These are phyloP conservation scores for Athalia rosae DNA, from an alignment of 2,888 invertebrate species.

Conservation along the genomic window DNA sequence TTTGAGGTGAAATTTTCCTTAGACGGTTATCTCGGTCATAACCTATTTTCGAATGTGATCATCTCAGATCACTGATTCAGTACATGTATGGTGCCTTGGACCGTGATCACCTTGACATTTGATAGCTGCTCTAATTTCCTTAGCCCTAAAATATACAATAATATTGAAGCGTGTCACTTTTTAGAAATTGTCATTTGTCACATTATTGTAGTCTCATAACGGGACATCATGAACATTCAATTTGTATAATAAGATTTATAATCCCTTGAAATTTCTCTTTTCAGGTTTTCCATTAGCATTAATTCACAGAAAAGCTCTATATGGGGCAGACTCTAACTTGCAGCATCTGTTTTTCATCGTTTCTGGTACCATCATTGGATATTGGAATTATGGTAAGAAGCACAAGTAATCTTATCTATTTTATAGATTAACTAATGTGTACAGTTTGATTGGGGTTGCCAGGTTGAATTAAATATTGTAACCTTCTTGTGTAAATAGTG, in stretches of 20 bases:
- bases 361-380: conserved; percentile 84
- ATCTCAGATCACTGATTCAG: not conserved
- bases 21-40: conserved; percentile 34
- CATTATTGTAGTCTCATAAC: not conserved
- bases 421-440: too few relatives aligned
- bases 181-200: not conserved
- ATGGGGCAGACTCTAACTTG: conserved; percentile 75
- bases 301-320: conserved; percentile 78
- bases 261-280: conserved; percentile 58
- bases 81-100: not conserved
- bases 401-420: not conserved
- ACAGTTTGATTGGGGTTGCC: not conserved
- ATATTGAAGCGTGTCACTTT: not conserved
- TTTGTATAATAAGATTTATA: not conserved
- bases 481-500: not conserved
- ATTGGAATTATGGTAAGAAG: conserved; percentile 88
- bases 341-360: conserved; percentile 86
- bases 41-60: conserved; percentile 18
- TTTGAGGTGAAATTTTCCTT: conserved; percentile 15
- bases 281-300: conserved; percentile 85
- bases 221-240: not conserved
- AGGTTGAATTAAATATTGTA: not conserved
- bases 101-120: conserved; percentile 8
- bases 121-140: not conserved
- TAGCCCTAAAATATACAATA: not conserved